Base-by-base conservation (phyloP, 2,888 invertebrate species). In the Nudaria mundana region DNA sequence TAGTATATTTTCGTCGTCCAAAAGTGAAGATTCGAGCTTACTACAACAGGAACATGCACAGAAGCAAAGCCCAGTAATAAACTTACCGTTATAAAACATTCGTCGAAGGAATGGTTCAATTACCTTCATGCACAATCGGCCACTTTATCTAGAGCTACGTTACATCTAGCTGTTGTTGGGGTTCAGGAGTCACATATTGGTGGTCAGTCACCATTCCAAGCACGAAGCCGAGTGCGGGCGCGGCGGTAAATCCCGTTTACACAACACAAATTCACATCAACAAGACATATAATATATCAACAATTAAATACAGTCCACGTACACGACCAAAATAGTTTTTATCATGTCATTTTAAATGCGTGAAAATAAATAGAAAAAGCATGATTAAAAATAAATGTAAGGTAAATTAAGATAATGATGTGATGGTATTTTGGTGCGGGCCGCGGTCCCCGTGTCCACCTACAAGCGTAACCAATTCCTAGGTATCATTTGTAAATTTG, bases 291-390 rank as follows among this genome's bases (percentile, higher is more conserved):
- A 38, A 30, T 34, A 38, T 43, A 73, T 81, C 71, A 75, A 78
- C 70, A 72, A 72, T 57, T 71, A 71, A 71, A 65, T 71, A 79
- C 76, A 81, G 71, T 76, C 69, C 77, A 82, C 69, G 70, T 77
- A 83, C 77, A 85, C 88, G 88, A 88, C 88, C 88, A 88, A 88
- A 88, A 88, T 88, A 81, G 88, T 87, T 88, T 88, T 88, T 85
- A 74, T 67, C 60, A 67, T 68, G 53, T 74, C 65, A 60, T 73
- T 63, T 65, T 37, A 37, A 73, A 63, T 76, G 82, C 82, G 74
- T 65, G 74, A 76, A 81, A n/a, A 63, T 48, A 63, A 72, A 65
- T 56, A 73, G 71, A 78, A 71, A 48, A 84, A 85, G 83, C 82
- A 82, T 76, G 83, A 77, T 75, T 58, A 79, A n/a, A n/a, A 71